These are phyloP conservation scores for Notolepis coatsorum DNA, from an alignment of 2,797 vertebrate species.

Conservation along the genomic window DNA sequence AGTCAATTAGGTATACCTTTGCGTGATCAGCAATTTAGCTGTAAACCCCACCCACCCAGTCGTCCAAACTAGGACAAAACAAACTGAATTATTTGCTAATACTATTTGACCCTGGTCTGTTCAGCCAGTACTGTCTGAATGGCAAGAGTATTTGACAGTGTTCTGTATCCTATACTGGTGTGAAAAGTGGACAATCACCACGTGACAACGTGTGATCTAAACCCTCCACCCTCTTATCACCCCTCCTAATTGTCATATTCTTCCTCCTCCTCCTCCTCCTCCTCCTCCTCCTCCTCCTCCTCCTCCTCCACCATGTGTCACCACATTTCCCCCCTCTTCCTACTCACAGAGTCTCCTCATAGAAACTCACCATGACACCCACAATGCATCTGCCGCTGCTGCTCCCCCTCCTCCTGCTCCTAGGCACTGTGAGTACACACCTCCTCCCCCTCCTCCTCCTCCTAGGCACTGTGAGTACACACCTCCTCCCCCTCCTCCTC, in stretches of 20 bases:
- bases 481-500: too few relatives aligned
- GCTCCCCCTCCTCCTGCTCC: constrained; percentile 66
- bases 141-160: neutral
- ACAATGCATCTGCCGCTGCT: constrained; percentile 74
- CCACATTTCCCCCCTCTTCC: constrained; percentile 8
- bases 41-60: too few relatives aligned
- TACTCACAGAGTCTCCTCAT: constrained; percentile 47
- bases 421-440: constrained; percentile 73
- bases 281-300: constrained; percentile 19
- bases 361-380: constrained; percentile 62
- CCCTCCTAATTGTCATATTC: too few relatives aligned
- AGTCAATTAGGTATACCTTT: too few relatives aligned
- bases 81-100: constrained; percentile 5
- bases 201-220: constrained; percentile 7
- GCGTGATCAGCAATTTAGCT: too few relatives aligned
- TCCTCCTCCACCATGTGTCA: constrained; percentile 6
- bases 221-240: constrained; percentile 27
- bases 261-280: constrained; percentile 18
- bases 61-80: too few relatives aligned
- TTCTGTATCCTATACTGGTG: neutral
- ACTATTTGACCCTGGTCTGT: neutral
- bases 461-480: too few relatives aligned
- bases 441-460: constrained; percentile 29
- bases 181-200: neutral
- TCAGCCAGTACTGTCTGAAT: neutral